These are phyloP conservation scores for Amblyopsis hoosieri DNA, from an alignment of 2,797 vertebrate genomes.

Conservation along the genomic window DNA sequence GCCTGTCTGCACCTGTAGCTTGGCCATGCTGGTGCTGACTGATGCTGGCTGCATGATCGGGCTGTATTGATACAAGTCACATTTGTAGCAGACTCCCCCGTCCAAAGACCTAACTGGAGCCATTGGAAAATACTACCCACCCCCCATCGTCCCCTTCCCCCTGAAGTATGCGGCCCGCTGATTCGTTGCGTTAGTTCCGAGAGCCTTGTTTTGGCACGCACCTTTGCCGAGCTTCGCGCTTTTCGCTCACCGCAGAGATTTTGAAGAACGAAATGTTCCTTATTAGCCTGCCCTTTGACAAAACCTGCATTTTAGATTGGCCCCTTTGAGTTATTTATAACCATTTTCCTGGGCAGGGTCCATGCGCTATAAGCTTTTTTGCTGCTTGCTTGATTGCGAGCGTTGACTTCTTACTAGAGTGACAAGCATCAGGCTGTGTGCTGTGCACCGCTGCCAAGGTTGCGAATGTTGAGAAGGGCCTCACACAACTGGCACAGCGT, in stretches of 20 bases:
- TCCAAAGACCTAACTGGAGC: conserved; percentile 27
- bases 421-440: conserved; percentile 24
- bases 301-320: conserved; percentile 35
- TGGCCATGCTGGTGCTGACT: conserved; percentile 16
- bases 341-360: conserved; percentile 40
- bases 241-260: conserved; percentile 29
- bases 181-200: conserved; percentile 47
- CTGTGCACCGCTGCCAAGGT: conserved; percentile 20
- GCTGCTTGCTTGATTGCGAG: conserved; percentile 49
- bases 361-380: conserved; percentile 41
- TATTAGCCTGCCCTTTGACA: conserved; percentile 28
- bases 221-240: conserved; percentile 31
- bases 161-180: conserved; percentile 38
- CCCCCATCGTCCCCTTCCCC: conserved; percentile 1
- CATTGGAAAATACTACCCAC: conserved; percentile 48
- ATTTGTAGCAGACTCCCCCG: conserved; percentile 25
- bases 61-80: conserved; percentile 14
- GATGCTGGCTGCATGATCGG: conserved; percentile 44
- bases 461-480: conserved; percentile 38
- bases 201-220: conserved; percentile 31
- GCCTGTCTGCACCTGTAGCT: conserved; percentile 25
- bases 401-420: conserved; percentile 22
- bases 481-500: conserved; percentile 35
- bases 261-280: conserved; percentile 23
- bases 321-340: conserved; percentile 32